phyloP scores from a whole-genome alignment of 1,140 invertebrate genomes.

The Camponotus pennsylvanicus region DNA sequence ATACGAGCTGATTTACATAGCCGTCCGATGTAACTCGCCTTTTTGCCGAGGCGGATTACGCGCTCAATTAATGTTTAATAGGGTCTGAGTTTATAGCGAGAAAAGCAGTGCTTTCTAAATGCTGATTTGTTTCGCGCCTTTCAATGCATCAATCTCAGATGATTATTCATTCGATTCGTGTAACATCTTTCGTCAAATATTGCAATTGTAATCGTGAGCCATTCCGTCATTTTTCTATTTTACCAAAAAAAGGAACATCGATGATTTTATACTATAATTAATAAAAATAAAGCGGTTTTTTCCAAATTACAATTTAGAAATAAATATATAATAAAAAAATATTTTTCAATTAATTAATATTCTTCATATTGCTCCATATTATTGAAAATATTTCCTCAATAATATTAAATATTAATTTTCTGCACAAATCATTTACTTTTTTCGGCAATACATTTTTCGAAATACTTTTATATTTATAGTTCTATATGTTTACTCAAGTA shows the following conservation, averaged over 20 bases:
- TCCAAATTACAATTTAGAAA: neutral
- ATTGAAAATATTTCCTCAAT: neutral
- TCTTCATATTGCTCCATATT: neutral
- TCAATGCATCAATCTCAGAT: neutral
- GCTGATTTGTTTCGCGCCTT: constrained; percentile 27
- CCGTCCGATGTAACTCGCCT: constrained; percentile 36
- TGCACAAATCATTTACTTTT: neutral
- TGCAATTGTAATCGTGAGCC: neutral
- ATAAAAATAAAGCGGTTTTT: neutral
- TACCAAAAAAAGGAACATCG: neutral
- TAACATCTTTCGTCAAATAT: neutral
- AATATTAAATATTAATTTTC: neutral
- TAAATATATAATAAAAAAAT: neutral
- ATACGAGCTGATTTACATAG: constrained; percentile 46
- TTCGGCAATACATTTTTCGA: neutral
- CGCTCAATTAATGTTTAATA: constrained; percentile 50
- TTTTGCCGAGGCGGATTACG: constrained; percentile 36
- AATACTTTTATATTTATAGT: constrained; percentile 25
- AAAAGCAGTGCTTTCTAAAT: neutral
- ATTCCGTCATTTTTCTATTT: neutral
- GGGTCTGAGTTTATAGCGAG: constrained; percentile 33
- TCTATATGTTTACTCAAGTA: neutral
- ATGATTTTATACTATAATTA: neutral
- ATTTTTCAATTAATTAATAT: neutral
- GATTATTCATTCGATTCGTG: neutral